Percentiles rank a stretch among this genome's conserved stretches.
phyloP scores from a whole-genome alignment of 2,888 invertebrate genomes.

The Clunio marinus region DNA sequence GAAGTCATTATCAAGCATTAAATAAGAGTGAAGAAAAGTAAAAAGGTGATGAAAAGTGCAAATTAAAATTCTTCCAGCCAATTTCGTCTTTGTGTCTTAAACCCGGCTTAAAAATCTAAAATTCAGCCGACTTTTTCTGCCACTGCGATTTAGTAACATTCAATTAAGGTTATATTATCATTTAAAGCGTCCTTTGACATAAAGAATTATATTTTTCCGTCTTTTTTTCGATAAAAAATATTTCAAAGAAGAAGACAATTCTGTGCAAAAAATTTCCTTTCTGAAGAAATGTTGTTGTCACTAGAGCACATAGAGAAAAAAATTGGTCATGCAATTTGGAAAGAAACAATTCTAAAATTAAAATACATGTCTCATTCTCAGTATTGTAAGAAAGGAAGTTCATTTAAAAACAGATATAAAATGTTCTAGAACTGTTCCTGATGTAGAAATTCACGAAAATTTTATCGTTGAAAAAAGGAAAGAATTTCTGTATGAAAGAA shows the following conservation, averaged over 20 bases:
- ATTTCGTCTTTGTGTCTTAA: background rate
- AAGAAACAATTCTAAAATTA: background rate
- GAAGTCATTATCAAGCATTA: background rate
- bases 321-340: slow-evolving; percentile 6
- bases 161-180: background rate
- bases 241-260: background rate
- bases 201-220: background rate
- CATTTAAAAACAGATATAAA: too few relatives aligned
- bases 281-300: background rate
- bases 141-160: background rate
- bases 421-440: background rate
- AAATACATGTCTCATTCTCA: background rate
- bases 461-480: background rate
- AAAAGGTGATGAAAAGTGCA: background rate
- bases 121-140: too few relatives aligned
- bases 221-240: background rate
- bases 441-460: background rate
- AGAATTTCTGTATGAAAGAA: too few relatives aligned
- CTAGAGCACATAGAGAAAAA: background rate
- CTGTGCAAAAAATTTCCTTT: background rate
- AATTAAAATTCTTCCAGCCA: background rate
- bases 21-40: background rate
- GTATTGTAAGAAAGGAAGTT: background rate
- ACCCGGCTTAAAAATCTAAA: background rate
- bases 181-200: background rate